Base-by-base conservation (phyloP, 1,140 invertebrate species). In the Neodiprion fabricii region DNA sequence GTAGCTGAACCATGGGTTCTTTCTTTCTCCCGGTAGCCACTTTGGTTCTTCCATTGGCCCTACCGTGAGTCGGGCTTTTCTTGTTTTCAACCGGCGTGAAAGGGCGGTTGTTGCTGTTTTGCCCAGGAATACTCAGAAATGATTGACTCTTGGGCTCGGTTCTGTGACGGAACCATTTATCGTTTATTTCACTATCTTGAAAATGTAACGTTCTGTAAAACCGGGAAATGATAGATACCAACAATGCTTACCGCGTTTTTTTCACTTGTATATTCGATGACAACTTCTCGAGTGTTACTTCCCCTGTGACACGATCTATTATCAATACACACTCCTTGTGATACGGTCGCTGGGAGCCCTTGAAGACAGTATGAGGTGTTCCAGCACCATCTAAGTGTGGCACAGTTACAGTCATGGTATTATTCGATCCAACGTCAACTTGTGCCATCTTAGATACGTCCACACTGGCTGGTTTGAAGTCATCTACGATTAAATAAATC, bases 391-490 rank as follows among this genome's bases (percentile, higher is more conserved):
- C 94, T 84, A 97, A 92, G 92, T 98, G 96, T 78, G 97, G 97
- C 76, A 98, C 95, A 75, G 95, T 97, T 21, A 99, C 96, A 72
- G 96, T 97, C 81, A 95, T 93, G 89, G 96, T 95, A 88, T 97
- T 94, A 83, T 95, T 96, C 74, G 92, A 91, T 71, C 95, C 95
- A 71, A 98, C 94, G 85, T 98, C 96, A 40, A 99, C 92, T 23
- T 91, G 94, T 23, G 96, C 96, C 88, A 95, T 94, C 89, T 98
- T 96, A 75, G 93, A 95, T 14, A 94, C 93, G 88, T 98, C 97
- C 61, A 98, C 96, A 83, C 96, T 98, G 2, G 97, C 97, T 82
- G 97, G 97, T 87, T 98, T 98, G 85, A 99, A 99, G 89, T 99
- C 97, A 95, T 96, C 96, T 97, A 87, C 72, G 92, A 91, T 77